Conservation (phyloP, 2,113 vertebrate species). For the Monarcha castaneiventris region DNA sequence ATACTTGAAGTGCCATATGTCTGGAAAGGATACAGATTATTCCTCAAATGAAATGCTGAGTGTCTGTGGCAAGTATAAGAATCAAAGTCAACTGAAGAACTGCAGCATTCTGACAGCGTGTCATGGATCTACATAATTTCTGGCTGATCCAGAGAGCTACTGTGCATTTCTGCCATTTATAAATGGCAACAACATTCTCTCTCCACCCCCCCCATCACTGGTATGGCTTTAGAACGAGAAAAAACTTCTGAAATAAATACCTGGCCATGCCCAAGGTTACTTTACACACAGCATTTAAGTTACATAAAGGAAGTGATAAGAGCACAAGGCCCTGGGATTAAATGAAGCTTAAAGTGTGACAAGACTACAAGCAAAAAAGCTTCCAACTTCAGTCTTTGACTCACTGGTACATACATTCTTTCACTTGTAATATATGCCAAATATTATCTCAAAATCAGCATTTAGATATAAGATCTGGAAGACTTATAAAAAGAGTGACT, state of each 20-base stretch:
- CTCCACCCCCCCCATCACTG: neutral
- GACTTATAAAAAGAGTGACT: neutral
- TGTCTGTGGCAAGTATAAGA: neutral
- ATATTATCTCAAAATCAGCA: neutral
- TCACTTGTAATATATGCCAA: neutral
- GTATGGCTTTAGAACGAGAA: neutral
- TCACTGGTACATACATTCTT: neutral
- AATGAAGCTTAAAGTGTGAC: neutral
- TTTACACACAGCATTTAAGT: neutral
- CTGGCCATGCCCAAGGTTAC: neutral
- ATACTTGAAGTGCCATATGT: neutral
- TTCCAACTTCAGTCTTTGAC: neutral
- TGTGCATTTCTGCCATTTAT: neutral
- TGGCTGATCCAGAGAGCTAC: neutral
- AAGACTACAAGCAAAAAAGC: neutral
- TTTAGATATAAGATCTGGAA: neutral
- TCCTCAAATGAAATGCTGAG: neutral
- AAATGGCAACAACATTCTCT: neutral
- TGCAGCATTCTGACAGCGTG: neutral
- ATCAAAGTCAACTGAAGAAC: neutral
- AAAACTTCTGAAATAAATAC: neutral
- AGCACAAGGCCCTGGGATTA: neutral
- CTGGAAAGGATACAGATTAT: neutral
- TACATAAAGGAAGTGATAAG: neutral
- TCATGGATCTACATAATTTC: neutral